Conservation (phyloP, 2,888 invertebrate genomes). For the Cosmia trapezina region DNA sequence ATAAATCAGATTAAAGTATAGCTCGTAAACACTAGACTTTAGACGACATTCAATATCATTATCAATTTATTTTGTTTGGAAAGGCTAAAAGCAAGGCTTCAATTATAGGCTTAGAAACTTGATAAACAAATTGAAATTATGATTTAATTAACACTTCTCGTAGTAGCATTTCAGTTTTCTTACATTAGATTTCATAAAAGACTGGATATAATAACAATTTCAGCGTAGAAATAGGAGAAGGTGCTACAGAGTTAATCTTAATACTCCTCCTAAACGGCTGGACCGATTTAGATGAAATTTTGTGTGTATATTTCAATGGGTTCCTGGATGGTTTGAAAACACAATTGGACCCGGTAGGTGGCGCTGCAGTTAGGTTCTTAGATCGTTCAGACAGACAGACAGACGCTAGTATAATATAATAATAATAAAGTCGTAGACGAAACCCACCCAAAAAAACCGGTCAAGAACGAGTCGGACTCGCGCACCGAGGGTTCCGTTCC, state of each 20-base stretch:
- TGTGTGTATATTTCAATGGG: too few relatives aligned
- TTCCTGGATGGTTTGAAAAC: too few relatives aligned
- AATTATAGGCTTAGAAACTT: constrained; percentile 38
- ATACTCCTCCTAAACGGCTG: too few relatives aligned
- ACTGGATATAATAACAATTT: neutral
- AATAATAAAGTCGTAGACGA: neutral
- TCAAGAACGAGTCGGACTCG: too few relatives aligned
- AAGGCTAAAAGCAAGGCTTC: constrained; percentile 27
- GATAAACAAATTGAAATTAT: constrained; percentile 27
- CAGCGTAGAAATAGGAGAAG: neutral
- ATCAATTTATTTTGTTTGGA: constrained; percentile 37
- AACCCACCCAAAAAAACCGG: neutral
- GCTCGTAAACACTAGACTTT: constrained; percentile 41
- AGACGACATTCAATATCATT: constrained; percentile 43
- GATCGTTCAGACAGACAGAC: too few relatives aligned
- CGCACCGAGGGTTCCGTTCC: too few relatives aligned
- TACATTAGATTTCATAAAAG: neutral
- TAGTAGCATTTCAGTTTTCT: neutral
- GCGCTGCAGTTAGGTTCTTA: too few relatives aligned
- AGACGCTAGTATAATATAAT: too few relatives aligned
- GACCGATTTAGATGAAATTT: too few relatives aligned
- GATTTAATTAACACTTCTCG: neutral
- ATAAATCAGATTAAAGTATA: constrained; percentile 54
- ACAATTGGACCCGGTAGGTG: too few relatives aligned
- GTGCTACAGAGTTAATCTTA: neutral